Base-by-base conservation (phyloP, 2,797 vertebrate species). In the Neomorphus geoffroyi region DNA sequence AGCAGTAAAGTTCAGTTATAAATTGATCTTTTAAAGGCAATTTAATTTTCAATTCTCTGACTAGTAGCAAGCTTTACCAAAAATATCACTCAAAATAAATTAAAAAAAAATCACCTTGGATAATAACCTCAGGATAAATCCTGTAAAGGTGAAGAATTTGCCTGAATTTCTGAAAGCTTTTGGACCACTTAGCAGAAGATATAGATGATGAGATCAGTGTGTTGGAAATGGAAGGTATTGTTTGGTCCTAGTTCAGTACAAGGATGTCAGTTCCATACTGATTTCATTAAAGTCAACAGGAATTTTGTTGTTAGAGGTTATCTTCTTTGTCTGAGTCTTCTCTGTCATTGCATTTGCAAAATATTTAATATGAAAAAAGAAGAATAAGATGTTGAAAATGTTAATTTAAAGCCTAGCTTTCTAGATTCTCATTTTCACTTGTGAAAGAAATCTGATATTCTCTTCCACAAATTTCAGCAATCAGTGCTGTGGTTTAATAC, bases 1-100 rank as follows among this genome's bases (percentile, higher is more conserved):
- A 74, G 35, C 18, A 94, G 11, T 90, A 85, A 93, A 84, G 53
- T 90, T 92, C 83, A 77, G 22, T 39, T 91, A 5, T 50, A 94
- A 92, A 88, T n/a, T 35, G 56, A 88, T 60, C 13, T 45, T 65
- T 87, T 93, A 91, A 73, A 86, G 50, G 13, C 39, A 95, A 92
- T 87, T 96, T 86, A 1, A 60, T 43, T 82, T 90, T 70, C 93
- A 91, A 84, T 79, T 86, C 79, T 94, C 21, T 67, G 41, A 39
- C 11, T 56, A 74, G 23, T 18, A 90, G 17, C 15, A 64, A 94
- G 18, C 3, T 85, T 94, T 92, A 35, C 22, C 24, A 51, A 71
- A 61, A 37, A 13, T 0, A 16, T 2, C 6, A 19, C 16, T 4
- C 48, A 53, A 83, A 58, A 54, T 4, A 28, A 33, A 69, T 48